A percentile compares a stretch with the other conserved stretches of the same genome.
These are phyloP conservation scores for Paedocypris sp. DNA, from an alignment of 2,113 vertebrate species.

Conservation along the genomic window DNA sequence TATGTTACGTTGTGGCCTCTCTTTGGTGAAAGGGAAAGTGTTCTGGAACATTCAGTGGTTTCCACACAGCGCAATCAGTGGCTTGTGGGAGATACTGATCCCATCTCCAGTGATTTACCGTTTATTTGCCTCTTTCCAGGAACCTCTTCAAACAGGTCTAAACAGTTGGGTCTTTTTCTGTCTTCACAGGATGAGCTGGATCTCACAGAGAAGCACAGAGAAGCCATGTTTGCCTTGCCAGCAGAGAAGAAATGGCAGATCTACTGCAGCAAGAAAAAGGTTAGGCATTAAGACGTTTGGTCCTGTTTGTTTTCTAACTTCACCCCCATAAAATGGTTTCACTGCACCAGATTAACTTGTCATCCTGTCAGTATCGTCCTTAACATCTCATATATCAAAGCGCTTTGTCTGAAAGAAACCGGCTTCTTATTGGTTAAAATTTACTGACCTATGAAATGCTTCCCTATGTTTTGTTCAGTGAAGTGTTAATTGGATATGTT, in stretches of 20 bases:
- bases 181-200: slow-evolving; percentile 83
- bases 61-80: slow-evolving; percentile 8
- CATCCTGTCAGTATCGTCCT: neutral
- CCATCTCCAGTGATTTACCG: slow-evolving; percentile 12
- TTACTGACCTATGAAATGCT: neutral
- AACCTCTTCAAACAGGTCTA: neutral
- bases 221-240: slow-evolving; percentile 96
- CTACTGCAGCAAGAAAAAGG: slow-evolving; percentile 98
- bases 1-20: no score
- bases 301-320: neutral
- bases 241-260: slow-evolving; percentile 74
- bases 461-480: neutral
- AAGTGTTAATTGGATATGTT: neutral
- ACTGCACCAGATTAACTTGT: neutral
- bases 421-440: neutral
- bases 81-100: slow-evolving; percentile 2
- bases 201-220: slow-evolving; percentile 92
- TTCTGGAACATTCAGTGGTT: slow-evolving; percentile 8
- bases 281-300: slow-evolving; percentile 44
- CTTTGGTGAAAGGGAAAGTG: no score
- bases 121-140: neutral
- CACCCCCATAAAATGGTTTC: neutral
- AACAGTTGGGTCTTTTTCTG: neutral
- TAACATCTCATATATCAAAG: neutral
- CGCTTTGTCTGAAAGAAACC: neutral